Base-by-base conservation (phyloP, 2,113 vertebrate species). In the Formicarius rufipectus region DNA sequence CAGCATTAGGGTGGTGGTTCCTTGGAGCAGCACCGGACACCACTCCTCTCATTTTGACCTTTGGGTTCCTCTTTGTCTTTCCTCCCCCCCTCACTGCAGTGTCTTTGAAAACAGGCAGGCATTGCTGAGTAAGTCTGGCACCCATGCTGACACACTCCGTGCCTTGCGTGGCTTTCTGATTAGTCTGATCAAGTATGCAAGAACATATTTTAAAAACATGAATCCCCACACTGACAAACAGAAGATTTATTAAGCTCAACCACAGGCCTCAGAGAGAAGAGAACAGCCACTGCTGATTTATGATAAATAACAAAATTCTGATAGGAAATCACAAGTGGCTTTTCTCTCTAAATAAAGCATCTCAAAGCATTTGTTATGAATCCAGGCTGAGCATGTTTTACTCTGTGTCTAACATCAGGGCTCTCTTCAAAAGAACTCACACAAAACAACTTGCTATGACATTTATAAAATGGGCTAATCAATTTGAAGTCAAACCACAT, bases 391-490 rank as follows among this genome's bases (percentile, higher is more conserved):
- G 96, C 64, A 2, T 33, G 95, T 97, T 97, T 97, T 97, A 98
- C 84, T 96, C 95, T 76, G 79, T 89, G 93, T 94, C 85, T 95
- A 97, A 97, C 96, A 98, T 96, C 93, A 97, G 91, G 92, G 93
- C 86, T 98, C 96, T 93, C 97, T 97, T 98, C 97, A 98, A 97
- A 98, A 93, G 94, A 95, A 91, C 81, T 96, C 86, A 84, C 79
- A 96, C 93, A 96, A 97, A 97, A 98, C 97, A 97, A 97, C 97
- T 95, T 97, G 95, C 96, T 96, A 82, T 78, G 97, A 97, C 97
- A 97, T 97, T 98, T 98, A 98, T 98, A 97, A 98, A 98, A 98
- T 92, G 93, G 86, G 95, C 96, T 98, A 97, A 98, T 98, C 98
- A 97, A 98, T 98, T 96, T 98, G 94, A 98, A 98, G 98, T 97